These are phyloP conservation scores for Zaprionus obscuricornis DNA, from an alignment of 2,888 invertebrate species.

Conservation along the genomic window DNA sequence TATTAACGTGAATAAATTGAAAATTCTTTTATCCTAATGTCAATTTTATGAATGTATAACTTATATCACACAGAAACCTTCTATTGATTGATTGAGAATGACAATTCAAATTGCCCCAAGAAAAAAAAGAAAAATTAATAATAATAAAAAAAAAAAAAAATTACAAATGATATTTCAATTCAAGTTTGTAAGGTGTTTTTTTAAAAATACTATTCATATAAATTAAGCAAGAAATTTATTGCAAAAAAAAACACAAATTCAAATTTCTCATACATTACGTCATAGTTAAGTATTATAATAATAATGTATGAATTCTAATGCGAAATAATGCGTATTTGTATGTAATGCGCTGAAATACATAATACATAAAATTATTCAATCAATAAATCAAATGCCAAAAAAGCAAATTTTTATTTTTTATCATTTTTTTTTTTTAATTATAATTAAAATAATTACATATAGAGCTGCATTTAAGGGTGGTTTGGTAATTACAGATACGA, in stretches of 20 bases:
- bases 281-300: slow-evolving; percentile 69
- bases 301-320: slow-evolving; percentile 72
- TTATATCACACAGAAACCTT: slow-evolving; percentile 43
- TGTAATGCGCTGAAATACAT: slow-evolving; percentile 67
- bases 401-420: no score
- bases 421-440: slow-evolving; percentile 6
- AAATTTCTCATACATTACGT: slow-evolving; percentile 70
- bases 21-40: slow-evolving; percentile 50
- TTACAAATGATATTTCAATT: slow-evolving; percentile 57
- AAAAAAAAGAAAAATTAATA: neutral
- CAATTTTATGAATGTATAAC: slow-evolving; percentile 50
- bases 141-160: slow-evolving; percentile 10
- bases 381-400: slow-evolving; percentile 76
- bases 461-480: no score
- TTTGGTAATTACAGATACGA: no score
- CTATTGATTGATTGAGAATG: slow-evolving; percentile 30
- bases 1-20: no score
- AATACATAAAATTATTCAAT: slow-evolving; percentile 75
- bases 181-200: slow-evolving; percentile 66
- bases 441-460: no score
- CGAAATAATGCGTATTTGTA: slow-evolving; percentile 64
- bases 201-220: slow-evolving; percentile 53
- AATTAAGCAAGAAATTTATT: slow-evolving; percentile 61
- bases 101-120: slow-evolving; percentile 31
- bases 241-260: slow-evolving; percentile 46